Evolutionary conservation across 2,113 vertebrate genomes (phyloP).

Genomic region (Dromas ardeola): DNA sequence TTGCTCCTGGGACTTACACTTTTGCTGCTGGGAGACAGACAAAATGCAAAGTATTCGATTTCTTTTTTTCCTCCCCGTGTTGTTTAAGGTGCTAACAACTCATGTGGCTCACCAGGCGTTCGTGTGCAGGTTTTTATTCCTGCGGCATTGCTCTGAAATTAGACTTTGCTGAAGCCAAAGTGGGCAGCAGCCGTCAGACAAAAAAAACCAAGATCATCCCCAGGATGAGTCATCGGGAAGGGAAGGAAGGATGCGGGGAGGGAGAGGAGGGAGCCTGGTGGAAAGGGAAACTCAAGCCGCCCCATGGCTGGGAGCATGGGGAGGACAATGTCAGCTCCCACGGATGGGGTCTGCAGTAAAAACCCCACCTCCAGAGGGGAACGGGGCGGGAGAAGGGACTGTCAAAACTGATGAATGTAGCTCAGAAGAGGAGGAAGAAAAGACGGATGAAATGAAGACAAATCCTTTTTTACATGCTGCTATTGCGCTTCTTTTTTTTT

Average conservation of each 20-base stretch:
- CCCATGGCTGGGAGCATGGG: background rate
- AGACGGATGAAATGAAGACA: background rate
- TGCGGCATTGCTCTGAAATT: background rate
- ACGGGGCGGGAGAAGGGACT: background rate
- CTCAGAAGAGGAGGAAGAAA: background rate
- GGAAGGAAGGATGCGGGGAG: background rate
- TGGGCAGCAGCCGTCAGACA: background rate
- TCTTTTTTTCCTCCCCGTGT: background rate
- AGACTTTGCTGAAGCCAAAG: conserved; percentile 17
- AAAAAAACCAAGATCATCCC: background rate
- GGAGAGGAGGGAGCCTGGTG: background rate
- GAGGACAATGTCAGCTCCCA: background rate
- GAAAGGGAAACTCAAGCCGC: background rate
- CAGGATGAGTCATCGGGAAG: background rate
- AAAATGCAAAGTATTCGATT: background rate
- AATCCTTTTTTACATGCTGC: conserved; percentile 47
- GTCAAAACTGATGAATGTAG: background rate
- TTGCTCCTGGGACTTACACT: background rate
- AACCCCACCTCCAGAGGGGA: background rate
- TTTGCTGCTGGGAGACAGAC: conserved; percentile 18
- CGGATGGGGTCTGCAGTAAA: background rate
- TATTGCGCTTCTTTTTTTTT: background rate
- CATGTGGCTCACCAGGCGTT: background rate
- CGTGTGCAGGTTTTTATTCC: background rate
- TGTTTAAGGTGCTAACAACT: background rate